phyloP scores from a whole-genome alignment of 2,888 invertebrate genomes.

The Augochlorella aurata region DNA sequence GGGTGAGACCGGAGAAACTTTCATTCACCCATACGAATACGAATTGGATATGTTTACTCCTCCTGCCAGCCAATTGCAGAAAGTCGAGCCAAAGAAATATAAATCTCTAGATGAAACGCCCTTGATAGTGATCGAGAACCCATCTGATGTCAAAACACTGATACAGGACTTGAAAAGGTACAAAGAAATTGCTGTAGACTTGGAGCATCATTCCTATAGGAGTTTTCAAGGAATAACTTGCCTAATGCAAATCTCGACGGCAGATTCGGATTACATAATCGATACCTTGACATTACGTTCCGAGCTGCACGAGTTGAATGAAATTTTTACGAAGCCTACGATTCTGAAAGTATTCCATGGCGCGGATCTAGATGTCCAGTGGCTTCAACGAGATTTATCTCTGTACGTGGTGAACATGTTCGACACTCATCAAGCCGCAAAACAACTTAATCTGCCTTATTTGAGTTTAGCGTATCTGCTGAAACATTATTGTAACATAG shows the following conservation, averaged over 20 bases:
- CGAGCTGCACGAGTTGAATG: constrained; percentile 91
- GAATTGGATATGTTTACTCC: constrained; percentile 91
- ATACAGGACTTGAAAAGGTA: constrained; percentile 86
- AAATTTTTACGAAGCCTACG: constrained; percentile 93
- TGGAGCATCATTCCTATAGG: constrained; percentile 96
- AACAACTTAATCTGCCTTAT: constrained; percentile 87
- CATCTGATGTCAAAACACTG: constrained; percentile 86
- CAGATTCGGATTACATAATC: constrained; percentile 91
- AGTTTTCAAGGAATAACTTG: constrained; percentile 97
- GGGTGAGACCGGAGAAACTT: constrained; percentile 84
- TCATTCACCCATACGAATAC: constrained; percentile 93
- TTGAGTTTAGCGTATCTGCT: constrained; percentile 91
- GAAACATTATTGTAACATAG: constrained; percentile 89
- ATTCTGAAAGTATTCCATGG: constrained; percentile 98
- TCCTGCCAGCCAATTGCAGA: constrained; percentile 83
- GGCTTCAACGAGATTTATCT: constrained; percentile 98
- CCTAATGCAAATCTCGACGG: constrained; percentile 95
- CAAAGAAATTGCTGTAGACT: constrained; percentile 93
- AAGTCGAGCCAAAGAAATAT: constrained; percentile 82
- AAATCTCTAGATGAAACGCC: constrained; percentile 85
- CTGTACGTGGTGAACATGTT: constrained; percentile 98
- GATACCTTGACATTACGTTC: constrained; percentile 93
- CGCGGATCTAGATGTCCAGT: constrained; percentile 92
- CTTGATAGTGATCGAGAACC: constrained; percentile 87
- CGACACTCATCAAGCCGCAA: constrained; percentile 95